Evolutionary conservation across 2,888 invertebrate species (phyloP).

Genomic region (Caenorhabditis doughertyi): DNA sequence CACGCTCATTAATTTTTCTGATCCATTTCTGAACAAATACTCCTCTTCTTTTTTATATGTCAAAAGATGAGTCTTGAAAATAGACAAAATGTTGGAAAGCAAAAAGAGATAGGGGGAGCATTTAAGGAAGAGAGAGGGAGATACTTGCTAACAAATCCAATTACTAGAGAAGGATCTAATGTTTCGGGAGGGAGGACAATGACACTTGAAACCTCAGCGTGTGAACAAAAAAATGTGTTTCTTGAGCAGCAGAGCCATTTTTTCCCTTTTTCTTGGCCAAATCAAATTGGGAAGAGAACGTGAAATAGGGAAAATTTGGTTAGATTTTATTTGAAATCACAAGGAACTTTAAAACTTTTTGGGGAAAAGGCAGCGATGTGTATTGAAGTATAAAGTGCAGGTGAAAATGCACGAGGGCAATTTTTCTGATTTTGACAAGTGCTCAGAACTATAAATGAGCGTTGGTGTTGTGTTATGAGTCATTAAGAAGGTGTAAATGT

Average conservation of each 20-base stretch:
- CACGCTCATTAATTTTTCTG: slow-evolving; percentile 24
- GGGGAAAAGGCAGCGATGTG: too few species aligned
- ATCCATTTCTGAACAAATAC: slow-evolving; percentile 3
- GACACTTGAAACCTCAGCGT: slow-evolving; percentile 24
- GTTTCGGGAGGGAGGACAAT: slow-evolving; percentile 17
- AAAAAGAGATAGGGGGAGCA: not conserved
- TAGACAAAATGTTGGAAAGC: not conserved
- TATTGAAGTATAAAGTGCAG: too few species aligned
- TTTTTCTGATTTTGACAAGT: too few species aligned
- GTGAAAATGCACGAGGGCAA: too few species aligned
- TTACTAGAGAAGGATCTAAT: slow-evolving; percentile 24
- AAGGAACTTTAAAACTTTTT: too few species aligned
- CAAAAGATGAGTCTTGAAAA: not conserved
- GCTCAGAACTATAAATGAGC: too few species aligned
- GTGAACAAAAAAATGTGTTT: not conserved
- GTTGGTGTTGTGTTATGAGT: too few species aligned
- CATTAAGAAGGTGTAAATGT: too few species aligned
- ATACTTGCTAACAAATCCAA: slow-evolving; percentile 11
- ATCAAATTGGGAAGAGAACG: too few species aligned
- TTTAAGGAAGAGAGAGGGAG: too few species aligned
- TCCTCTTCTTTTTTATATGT: not conserved
- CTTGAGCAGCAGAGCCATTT: not conserved
- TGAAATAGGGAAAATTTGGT: too few species aligned
- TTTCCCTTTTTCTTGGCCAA: not conserved
- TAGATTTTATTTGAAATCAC: too few species aligned